Evolutionary conservation across 2,888 invertebrate species (phyloP).

Genomic region (Theretra japonica): DNA sequence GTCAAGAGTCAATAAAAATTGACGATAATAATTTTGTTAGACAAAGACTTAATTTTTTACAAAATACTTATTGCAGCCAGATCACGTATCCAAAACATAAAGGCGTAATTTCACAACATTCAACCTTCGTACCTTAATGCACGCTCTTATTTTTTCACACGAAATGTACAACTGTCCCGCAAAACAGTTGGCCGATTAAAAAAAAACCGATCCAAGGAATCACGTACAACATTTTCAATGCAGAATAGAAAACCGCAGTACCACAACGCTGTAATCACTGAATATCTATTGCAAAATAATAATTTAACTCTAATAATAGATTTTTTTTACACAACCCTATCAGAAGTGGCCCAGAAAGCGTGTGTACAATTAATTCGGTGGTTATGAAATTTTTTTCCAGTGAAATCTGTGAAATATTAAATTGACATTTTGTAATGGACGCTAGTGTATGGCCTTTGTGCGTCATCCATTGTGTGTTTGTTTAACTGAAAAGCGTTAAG

Average conservation of each 20-base stretch:
- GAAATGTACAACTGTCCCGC: constrained; percentile 73
- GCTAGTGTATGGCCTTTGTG: constrained; percentile 66
- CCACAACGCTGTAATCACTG: constrained; percentile 74
- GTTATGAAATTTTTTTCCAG: constrained; percentile 72
- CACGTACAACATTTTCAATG: constrained; percentile 75
- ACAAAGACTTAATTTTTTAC: background rate
- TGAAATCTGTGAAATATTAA: constrained; percentile 79
- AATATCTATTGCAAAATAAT: constrained; percentile 79
- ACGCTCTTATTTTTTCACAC: constrained; percentile 67
- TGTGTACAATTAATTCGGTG: constrained; percentile 69
- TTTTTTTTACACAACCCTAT: constrained; percentile 69
- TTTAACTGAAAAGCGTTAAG: constrained; percentile 69
- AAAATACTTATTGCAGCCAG: background rate
- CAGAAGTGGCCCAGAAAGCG: constrained; percentile 61
- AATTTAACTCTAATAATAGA: constrained; percentile 79
- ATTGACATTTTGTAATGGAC: constrained; percentile 68
- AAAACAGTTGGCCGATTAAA: constrained; percentile 61
- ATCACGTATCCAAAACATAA: constrained; percentile 16
- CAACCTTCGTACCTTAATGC: constrained; percentile 53
- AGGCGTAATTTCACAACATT: constrained; percentile 34
- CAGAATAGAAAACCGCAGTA: constrained; percentile 76
- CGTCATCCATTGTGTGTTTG: constrained; percentile 61
- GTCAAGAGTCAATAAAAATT: background rate
- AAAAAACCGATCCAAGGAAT: constrained; percentile 70
- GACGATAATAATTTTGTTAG: background rate